Base-by-base conservation (phyloP, 2,113 vertebrate species). In the Heterotilapia buettikoferi region DNA sequence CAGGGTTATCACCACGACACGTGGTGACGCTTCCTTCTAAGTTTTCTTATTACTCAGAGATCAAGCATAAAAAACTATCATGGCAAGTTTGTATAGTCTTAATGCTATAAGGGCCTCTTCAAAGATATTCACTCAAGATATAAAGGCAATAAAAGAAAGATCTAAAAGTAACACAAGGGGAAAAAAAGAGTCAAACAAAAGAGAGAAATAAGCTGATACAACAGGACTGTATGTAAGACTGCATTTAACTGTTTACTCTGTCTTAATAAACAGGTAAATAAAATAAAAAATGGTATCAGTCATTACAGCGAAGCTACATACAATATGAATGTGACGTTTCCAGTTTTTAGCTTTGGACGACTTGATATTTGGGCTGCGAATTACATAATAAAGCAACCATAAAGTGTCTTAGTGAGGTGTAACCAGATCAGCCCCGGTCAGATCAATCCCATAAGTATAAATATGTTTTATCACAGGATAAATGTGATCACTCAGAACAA, bases 171-270 rank as follows among this genome's bases (percentile, higher is more conserved):
- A 71, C 14, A 71, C 7, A 73, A 19, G n/a, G 36, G 9, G 1
- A 1, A 0, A 6, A 6, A 38, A 63, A 63, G 0, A 68, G 19
- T 8, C 36, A 68, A 68, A 21, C 61, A 38, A 38, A 71, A 16
- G 0, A 45, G 0, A 43, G n/a, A 45, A 43, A 73, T 26, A 26
- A 43, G 13, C 43, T 45, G 13, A 73, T 68, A 0, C 11, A 40
- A 40, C 36, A 68, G 63, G 63, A 21, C 63, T 38, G 63, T 40
- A 1, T 26, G 8, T 18, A 26, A 45, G 38, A 40, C 7, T 24
- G 0, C 12, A 43, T 71, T 14, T 71, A 71, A 1, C 36, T 71
- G n/a, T 24, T 71, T 40, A 24, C 12, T 9, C n/a, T 40, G 31
- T 71, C 12, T 71, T 40, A 71, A 6, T 43, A 40, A 71, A 71